Evolutionary conservation across 1,140 invertebrate species (phyloP), one percentile per base, ranked within the genome.

Genomic region (Meloidogyne hapla): DNA sequence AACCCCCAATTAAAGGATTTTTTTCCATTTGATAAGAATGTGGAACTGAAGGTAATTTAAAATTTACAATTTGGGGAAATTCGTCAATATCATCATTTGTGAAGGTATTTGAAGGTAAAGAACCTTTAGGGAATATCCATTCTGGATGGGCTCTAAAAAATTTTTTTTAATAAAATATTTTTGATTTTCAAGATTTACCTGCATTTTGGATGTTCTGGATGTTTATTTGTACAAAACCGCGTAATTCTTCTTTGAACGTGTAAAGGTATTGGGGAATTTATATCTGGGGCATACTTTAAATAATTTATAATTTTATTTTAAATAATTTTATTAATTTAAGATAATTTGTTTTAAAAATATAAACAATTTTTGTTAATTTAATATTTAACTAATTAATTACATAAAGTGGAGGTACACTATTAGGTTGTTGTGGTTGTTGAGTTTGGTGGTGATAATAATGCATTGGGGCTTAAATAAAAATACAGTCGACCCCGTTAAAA

Each of bases 141-240:
- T 33, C 65, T 38, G 28, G 28, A 67, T 42, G 40, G 9, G 40
- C 65, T 67, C 65, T 56, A 9, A 56, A 56, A 45, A 45, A 38
- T 38, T 38, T 38, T 38, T 38, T 38, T 38, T 38, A 38, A 4
- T 15, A 15, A 15, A 15, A n/a, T n/a, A n/a, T 45, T 45, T 45
- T 45, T 45, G 13, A 42, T 4, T 10, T 8, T 10, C 1, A 10
- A 5, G 0, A 3, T 42, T n/a, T 25, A 67, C 65, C 40, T 33
- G 65, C 65, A 67, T 42, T 67, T 33, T 67, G 65, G 65, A 67
- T 66, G 64, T 28, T 40, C 64, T 40, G 64, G 64, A 18, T 67
- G 28, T 56, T 56, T 56, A 42, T 67, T 33, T 21, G 65, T 38
- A 42, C 65, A 67, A 42, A 25, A 67, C 4, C 65, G 21, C 65